A percentile compares a stretch with the other conserved stretches of the same genome.
Evolutionary conservation across 2,113 vertebrate species (phyloP).

Genomic region (Lagopus leucura): DNA sequence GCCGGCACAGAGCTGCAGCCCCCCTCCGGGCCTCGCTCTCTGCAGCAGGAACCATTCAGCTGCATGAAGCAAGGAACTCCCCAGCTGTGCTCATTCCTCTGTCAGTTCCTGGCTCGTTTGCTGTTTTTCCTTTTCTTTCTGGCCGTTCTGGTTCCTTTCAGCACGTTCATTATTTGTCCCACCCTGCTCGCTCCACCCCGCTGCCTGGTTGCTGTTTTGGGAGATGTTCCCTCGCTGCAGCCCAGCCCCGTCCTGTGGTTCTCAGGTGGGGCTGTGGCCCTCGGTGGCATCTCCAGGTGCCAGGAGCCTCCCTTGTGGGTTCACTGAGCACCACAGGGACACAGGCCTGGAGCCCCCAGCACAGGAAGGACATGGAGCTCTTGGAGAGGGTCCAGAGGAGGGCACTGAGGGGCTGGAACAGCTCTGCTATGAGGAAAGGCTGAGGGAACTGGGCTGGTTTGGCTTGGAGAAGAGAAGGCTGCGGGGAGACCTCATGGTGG

Average conservation of each 20-base stretch:
- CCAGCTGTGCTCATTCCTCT: neutral
- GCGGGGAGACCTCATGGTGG: no score
- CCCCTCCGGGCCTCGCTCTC: accelerated
- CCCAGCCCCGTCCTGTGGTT: neutral
- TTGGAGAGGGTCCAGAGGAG: no score
- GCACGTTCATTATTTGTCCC: neutral
- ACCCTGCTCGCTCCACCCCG: accelerated
- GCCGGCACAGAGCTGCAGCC: neutral
- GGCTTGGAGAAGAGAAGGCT: no score
- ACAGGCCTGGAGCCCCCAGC: no score
- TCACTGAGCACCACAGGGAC: no score
- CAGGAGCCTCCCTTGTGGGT: neutral
- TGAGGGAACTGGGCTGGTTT: no score
- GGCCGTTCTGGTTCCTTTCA: neutral
- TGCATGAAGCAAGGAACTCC: neutral
- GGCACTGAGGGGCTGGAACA: no score
- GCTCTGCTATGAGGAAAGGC: no score
- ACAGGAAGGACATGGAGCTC: no score
- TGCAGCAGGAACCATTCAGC: accelerated
- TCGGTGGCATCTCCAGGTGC: neutral
- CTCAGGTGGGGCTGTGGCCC: accelerated
- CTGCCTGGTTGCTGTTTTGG: neutral
- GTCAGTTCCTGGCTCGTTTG: neutral
- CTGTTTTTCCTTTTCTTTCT: neutral
- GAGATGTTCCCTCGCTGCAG: neutral